A percentile compares a stretch with the other conserved stretches of the same genome.
Conservation (phyloP, 2,888 invertebrate genomes). For the Globia sparganii region DNA sequence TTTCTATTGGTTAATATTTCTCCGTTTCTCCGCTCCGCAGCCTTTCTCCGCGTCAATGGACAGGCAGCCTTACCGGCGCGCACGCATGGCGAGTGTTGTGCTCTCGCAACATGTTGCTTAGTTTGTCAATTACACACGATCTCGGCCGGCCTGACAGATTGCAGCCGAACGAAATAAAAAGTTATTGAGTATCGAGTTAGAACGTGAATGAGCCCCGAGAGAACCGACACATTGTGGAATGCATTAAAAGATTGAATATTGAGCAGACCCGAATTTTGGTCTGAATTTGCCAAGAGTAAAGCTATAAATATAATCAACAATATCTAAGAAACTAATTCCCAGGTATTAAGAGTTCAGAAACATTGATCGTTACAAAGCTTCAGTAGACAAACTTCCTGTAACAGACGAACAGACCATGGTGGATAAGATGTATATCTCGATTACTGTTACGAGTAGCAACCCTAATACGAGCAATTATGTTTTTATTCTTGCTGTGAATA, state of each 20-base stretch:
- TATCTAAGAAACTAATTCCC: background rate
- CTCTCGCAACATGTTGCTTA: conserved; percentile 18
- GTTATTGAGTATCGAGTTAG: background rate
- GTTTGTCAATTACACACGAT: conserved; percentile 3
- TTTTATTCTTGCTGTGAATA: background rate
- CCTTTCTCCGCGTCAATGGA: no score
- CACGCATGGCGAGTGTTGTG: background rate
- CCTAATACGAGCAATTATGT: background rate
- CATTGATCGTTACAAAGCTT: background rate
- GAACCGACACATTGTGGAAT: background rate
- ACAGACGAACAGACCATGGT: background rate
- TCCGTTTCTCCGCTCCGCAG: no score
- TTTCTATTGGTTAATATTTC: no score
- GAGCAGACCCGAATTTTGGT: background rate
- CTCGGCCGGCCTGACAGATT: background rate
- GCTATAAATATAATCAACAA: background rate
- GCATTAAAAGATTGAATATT: background rate
- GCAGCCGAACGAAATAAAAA: background rate
- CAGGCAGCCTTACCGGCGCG: conserved; percentile 9
- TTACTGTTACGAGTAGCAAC: background rate
- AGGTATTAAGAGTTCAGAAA: background rate
- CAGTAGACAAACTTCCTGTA: background rate
- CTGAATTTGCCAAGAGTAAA: background rate
- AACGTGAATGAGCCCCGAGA: background rate
- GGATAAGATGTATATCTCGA: background rate